Evolutionary conservation across 92 coral and sea anemone species (phyloP).

Genomic region (Parazoanthus darwini): DNA sequence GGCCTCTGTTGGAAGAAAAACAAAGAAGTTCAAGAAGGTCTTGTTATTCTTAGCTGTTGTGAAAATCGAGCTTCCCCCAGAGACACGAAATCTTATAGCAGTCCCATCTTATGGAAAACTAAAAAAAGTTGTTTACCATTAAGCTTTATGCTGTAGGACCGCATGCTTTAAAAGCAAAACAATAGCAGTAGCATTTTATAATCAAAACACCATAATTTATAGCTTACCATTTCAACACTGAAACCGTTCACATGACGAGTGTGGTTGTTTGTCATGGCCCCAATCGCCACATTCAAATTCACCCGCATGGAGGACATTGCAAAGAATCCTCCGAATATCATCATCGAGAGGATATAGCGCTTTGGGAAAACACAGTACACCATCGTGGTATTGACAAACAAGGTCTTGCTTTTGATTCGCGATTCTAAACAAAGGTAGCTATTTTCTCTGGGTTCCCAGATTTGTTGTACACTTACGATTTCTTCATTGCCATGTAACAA

Average conservation of each 20-base stretch:
- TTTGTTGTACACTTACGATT: neutral
- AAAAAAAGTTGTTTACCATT: no score
- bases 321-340: conserved; percentile 81
- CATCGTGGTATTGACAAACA: neutral
- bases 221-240: conserved; percentile 60
- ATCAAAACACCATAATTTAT: neutral
- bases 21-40: no score
- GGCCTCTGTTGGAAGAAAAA: conserved; percentile 45
- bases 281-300: conserved; percentile 84
- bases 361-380: conserved; percentile 49
- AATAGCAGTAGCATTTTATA: neutral
- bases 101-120: no score
- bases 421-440: conserved; percentile 1
- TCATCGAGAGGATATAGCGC: conserved; percentile 70
- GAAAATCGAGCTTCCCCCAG: no score
- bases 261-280: conserved; percentile 90
- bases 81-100: no score
- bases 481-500: neutral
- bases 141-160: no score
- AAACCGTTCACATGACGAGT: conserved; percentile 70
- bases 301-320: conserved; percentile 82
- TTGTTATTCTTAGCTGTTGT: no score
- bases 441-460: neutral
- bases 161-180: neutral
- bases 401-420: neutral